Evolutionary conservation across 2,797 vertebrate genomes (phyloP), one percentile per base, ranked within the genome.

Genomic region (Xenentodon cancila): DNA sequence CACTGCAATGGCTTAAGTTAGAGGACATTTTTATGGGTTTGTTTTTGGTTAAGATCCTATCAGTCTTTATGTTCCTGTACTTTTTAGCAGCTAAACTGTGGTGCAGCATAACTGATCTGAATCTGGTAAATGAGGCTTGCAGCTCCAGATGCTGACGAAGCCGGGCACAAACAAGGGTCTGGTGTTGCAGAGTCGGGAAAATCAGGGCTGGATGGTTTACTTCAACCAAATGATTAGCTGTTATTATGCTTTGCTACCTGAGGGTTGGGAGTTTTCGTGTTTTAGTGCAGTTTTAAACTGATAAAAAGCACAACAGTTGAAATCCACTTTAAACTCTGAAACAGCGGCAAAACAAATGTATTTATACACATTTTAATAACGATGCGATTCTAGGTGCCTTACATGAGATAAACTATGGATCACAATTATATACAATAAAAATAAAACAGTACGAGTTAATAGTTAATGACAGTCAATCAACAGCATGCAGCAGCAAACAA

Each of bases 111-210:
- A 80, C 87, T 87, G 90, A 92, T 92, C 51, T 78, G 80, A 89
- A 92, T 92, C 90, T 91, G 56, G 66, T 85, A 90, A 92, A 92
- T 91, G 90, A 88, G 86, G 84, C 90, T 82, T 89, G 79, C 53
- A 84, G 72, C 80, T 81, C 78, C 88, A 91, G 86, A 85, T 89
- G 89, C 84, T 89, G 84, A 86, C 64, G 7, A 72, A 64, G 82
- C 68, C 73, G 81, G 77, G 76, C 85, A 77, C 57, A 60, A 52
- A 85, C 64, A 64, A 63, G 68, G 47, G 71, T 69, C 75, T 71
- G 64, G 19, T 68, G 58, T 51, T 44, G 49, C 19, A 79, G 65
- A 30, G 51, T 42, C 43, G 53, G 42, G 56, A 82, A 65, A 76
- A 70, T 40, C 64, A 66, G 53, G 44, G 54, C 32, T 75, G 66